A percentile compares a stretch with the other conserved stretches of the same genome.
phyloP scores from a whole-genome alignment of 2,113 vertebrate species.

The Archocentrus centrarchus region DNA sequence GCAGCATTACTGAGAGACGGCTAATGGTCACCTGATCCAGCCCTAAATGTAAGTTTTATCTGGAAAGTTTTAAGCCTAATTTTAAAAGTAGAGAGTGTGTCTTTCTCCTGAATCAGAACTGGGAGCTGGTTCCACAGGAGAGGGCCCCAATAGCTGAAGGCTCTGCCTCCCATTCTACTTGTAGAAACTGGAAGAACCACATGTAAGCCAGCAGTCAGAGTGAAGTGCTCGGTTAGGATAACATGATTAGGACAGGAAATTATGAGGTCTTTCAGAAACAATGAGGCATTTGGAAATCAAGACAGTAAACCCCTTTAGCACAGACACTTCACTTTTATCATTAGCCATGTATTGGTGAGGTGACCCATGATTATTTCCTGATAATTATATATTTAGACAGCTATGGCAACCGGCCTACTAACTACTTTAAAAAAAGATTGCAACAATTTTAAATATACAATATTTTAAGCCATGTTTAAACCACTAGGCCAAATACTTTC shows the following conservation, averaged over 20 bases:
- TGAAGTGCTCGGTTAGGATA: neutral
- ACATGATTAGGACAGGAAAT: neutral
- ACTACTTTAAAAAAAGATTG: neutral
- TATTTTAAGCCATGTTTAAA: neutral
- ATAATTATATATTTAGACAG: neutral
- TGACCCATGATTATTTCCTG: neutral
- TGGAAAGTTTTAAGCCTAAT: neutral
- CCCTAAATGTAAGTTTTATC: neutral
- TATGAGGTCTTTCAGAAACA: neutral
- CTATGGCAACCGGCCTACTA: too few relatives aligned
- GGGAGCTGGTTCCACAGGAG: neutral
- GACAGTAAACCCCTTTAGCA: neutral
- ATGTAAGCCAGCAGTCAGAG: neutral
- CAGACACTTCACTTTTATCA: neutral
- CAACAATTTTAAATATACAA: neutral
- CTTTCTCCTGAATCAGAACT: neutral
- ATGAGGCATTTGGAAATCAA: neutral
- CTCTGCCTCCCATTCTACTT: neutral
- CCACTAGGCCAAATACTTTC: neutral
- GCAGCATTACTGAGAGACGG: neutral
- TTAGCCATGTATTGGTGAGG: neutral
- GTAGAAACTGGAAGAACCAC: neutral
- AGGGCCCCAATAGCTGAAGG: neutral
- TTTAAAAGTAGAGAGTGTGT: neutral
- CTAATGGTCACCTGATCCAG: neutral